A percentile compares a stretch with the other conserved stretches of the same genome.
These are phyloP conservation scores for Bombyx huttoni DNA, from an alignment of 2,888 invertebrate species.

Conservation along the genomic window DNA sequence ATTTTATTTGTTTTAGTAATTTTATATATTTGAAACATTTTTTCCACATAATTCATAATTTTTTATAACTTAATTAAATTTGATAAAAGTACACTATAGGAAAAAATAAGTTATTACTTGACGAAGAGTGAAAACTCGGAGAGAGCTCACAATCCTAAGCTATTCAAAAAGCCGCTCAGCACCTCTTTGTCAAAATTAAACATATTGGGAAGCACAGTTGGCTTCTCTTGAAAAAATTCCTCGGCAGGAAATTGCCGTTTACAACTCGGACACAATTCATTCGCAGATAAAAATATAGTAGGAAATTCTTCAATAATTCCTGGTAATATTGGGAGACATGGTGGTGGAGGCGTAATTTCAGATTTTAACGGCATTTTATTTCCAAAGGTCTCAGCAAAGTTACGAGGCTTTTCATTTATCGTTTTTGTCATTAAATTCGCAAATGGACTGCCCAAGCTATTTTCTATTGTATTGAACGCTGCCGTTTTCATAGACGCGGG, in stretches of 20 bases:
- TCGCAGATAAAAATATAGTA: conserved; percentile 8
- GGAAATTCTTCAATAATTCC: conserved; percentile 18
- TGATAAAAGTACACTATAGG: too few species aligned
- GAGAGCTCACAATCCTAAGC: conserved; percentile 15
- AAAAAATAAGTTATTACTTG: too few species aligned
- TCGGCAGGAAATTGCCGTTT: conserved; percentile 7
- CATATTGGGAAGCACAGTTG: conserved; percentile 9
- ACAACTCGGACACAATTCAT: conserved; percentile 6
- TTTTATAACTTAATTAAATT: too few species aligned
- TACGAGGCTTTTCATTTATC: not conserved
- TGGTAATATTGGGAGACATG: conserved; percentile 14
- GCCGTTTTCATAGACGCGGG: conserved; percentile 16
- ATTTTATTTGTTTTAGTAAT: too few species aligned
- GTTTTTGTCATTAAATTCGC: conserved; percentile 6
- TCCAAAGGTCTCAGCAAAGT: not conserved
- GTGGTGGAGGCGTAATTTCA: conserved; percentile 14
- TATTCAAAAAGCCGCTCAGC: conserved; percentile 23
- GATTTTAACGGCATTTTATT: conserved; percentile 7
- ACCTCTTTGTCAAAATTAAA: conserved; percentile 26
- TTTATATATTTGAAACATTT: too few species aligned
- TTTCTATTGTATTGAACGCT: conserved; percentile 6
- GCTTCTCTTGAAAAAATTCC: conserved; percentile 4
- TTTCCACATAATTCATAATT: too few species aligned
- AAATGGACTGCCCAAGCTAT: not conserved
- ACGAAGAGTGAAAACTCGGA: too few species aligned